Evolutionary conservation across 2,113 vertebrate species (phyloP).

Genomic region (Xenopus tropicalis): DNA sequence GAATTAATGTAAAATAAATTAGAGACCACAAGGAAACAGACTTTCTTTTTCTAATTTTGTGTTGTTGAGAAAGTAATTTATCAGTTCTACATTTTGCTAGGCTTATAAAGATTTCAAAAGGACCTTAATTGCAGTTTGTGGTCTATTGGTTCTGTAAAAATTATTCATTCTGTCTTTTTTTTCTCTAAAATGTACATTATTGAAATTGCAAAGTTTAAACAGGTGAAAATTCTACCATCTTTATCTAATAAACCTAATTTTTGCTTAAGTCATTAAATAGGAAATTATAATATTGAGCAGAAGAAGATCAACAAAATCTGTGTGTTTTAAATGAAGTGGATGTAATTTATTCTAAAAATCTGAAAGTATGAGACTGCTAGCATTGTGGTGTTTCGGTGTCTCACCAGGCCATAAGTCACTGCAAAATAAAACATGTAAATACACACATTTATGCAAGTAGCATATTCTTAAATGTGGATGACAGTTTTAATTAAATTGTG

Average conservation of each 20-base stretch:
- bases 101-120: slow-evolving; percentile 25
- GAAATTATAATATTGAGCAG: no score
- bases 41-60: slow-evolving; percentile 15
- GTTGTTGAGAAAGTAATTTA: slow-evolving; percentile 23
- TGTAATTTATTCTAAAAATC: no score
- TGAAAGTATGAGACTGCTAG: no score
- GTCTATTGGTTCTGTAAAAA: slow-evolving; percentile 26
- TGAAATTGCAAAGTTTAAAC: slow-evolving; percentile 12
- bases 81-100: slow-evolving; percentile 21
- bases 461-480: no score
- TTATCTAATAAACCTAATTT: background rate
- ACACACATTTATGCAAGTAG: no score
- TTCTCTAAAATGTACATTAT: slow-evolving; percentile 1
- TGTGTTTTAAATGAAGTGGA: no score
- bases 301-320: no score
- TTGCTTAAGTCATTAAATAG: no score
- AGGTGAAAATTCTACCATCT: background rate
- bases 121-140: slow-evolving; percentile 34
- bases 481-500: no score
- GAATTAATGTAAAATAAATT: slow-evolving; percentile 28
- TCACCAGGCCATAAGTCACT: no score
- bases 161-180: background rate
- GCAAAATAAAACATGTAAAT: no score
- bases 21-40: slow-evolving; percentile 30
- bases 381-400: no score